Percentiles rank a stretch among this genome's conserved stretches.
Conservation (phyloP, 2,888 invertebrate genomes). For the Oscheius sp. region DNA sequence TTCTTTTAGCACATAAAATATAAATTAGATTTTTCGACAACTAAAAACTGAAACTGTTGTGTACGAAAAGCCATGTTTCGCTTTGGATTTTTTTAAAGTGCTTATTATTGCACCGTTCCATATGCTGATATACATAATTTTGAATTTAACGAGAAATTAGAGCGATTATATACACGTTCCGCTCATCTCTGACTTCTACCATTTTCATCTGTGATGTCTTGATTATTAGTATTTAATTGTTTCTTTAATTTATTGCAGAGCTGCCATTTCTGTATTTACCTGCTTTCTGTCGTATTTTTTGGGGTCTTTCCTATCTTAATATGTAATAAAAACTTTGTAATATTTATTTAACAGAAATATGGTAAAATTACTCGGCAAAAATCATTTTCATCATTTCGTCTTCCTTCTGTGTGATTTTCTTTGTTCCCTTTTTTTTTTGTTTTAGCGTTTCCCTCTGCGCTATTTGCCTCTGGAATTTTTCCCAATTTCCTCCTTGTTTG, state of each 20-base stretch:
- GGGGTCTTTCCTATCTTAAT: not conserved
- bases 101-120: no score
- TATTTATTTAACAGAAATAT: not conserved
- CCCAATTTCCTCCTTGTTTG: constrained; percentile 67
- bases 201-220: not conserved
- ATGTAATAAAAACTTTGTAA: not conserved
- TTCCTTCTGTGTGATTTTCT: constrained; percentile 32
- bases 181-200: not conserved
- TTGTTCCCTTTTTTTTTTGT: constrained; percentile 42
- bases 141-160: no score
- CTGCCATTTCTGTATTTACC: constrained; percentile 1
- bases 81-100: no score
- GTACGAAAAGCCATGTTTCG: no score
- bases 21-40: no score
- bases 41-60: no score
- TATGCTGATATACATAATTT: no score
- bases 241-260: not conserved
- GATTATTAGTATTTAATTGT: not conserved
- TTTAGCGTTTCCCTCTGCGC: constrained; percentile 53
- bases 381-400: constrained; percentile 56
- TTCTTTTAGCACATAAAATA: no score
- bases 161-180: no score
- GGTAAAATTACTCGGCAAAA: constrained; percentile 33
- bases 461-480: constrained; percentile 60
- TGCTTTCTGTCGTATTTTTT: not conserved